Base-by-base conservation (phyloP, 2,797 vertebrate genomes). In the Nyctibius grandis region DNA sequence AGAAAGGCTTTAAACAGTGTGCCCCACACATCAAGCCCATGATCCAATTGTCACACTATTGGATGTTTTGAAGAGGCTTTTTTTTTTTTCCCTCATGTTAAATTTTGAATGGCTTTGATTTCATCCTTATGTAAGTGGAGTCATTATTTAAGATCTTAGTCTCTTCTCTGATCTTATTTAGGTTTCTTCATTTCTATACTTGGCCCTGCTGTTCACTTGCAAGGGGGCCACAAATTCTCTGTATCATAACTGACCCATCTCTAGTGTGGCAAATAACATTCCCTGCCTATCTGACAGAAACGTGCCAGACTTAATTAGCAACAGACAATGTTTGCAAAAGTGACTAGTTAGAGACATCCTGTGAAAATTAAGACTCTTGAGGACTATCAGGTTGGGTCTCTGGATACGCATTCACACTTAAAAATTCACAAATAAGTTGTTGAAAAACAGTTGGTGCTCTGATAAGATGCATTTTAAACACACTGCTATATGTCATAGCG, bases 291-390 rank as follows among this genome's bases (percentile, higher is more conserved):
- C 83, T 93, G 80, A 95, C 90, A 95, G 83, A 56, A 91, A 94
- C 0, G 17, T 94, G 88, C 77, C 86, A 95, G 85, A 85, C 88
- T 91, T 93, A 85, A 96, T 95, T 94, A 95, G 67, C 85, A 90
- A 8, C 67, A 89, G 80, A 19, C 48, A 82, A 36, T 44, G 38
- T 87, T 96, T 96, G 90, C 83, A 76, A 48, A 80, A 92, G 74
- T 68, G 90, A 77, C 78, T 93, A 77, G 40, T 84, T 81, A 47
- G 70, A 96, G 67, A 91, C 45, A 85, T 79, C 60, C 45, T 94
- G 88, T 93, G 96, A 96, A 96, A 96, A 94, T 0, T 64, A 78
- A 79, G 34, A 6, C 70, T 76, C 84, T 57, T 54, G 29, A 77
- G 29, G 83, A 61, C 60, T 76, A 77, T 85, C 77, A 68, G 45